Conservation (phyloP, 2,113 vertebrate species). For the Irena cyanogastra region DNA sequence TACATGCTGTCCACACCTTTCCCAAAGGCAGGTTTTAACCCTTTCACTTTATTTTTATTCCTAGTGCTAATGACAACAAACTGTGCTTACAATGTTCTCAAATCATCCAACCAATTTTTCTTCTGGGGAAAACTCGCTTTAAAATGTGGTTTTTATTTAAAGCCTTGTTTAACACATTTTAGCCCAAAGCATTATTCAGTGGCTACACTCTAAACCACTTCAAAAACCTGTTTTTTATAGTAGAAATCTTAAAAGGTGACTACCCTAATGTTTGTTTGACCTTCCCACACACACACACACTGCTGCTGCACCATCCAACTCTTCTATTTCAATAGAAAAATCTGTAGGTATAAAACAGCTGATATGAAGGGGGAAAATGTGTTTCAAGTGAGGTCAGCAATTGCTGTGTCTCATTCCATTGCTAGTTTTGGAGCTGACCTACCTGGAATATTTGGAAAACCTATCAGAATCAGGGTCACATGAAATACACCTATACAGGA, state of each 20-base stretch:
- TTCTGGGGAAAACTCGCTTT: not conserved
- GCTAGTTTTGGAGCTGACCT: not conserved
- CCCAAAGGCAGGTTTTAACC: not conserved
- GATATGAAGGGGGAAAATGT: not conserved
- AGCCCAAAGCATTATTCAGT: conserved; percentile 30
- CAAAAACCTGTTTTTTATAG: conserved; percentile 6
- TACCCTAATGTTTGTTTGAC: conserved; percentile 1
- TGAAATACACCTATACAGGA: not conserved
- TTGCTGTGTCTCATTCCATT: not conserved
- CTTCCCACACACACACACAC: not conserved
- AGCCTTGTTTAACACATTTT: conserved; percentile 22
- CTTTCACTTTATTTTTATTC: not conserved
- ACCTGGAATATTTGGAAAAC: not conserved
- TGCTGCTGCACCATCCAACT: not conserved
- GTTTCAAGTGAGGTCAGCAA: not conserved
- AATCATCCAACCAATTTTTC: not conserved
- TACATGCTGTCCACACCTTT: not conserved
- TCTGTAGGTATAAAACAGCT: not conserved
- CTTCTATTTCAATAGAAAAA: not conserved
- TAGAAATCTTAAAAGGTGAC: not conserved
- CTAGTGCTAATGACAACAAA: conserved; percentile 9
- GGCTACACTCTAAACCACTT: conserved; percentile 19
- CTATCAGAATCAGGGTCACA: not conserved
- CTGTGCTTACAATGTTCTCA: conserved; percentile 11
- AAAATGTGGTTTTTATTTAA: conserved; percentile 57